Conservation (phyloP, 2,113 vertebrate species). For the Notarius quadriscutis region DNA sequence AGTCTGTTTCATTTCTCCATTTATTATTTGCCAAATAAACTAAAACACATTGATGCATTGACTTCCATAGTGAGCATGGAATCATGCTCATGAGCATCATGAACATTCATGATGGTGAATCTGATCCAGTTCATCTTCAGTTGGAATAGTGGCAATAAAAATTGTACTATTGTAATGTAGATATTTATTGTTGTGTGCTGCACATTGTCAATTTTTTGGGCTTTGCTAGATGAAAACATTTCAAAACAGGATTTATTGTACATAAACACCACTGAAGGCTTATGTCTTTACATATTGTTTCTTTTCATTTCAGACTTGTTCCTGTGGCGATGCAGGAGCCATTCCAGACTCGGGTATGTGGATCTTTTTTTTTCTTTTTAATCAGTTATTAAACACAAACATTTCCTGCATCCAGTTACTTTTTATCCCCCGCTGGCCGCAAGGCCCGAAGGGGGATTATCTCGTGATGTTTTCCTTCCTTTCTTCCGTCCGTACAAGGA, state of each 20-base stretch:
- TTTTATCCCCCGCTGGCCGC: too few relatives aligned
- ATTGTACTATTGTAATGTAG: neutral
- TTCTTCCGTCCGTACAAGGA: too few relatives aligned
- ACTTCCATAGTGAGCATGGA: neutral
- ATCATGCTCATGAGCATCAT: too few relatives aligned
- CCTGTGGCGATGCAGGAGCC: constrained; percentile 46
- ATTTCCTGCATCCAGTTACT: neutral
- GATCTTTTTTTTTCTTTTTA: neutral
- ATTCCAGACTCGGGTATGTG: constrained; percentile 54
- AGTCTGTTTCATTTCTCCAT: neutral
- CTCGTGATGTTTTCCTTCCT: too few relatives aligned
- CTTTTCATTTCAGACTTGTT: constrained; percentile 44
- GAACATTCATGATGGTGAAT: neutral
- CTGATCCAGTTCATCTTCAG: neutral
- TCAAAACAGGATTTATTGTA: neutral
- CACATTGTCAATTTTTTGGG: neutral
- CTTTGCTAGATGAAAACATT: neutral
- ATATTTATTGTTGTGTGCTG: neutral
- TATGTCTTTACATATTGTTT: neutral
- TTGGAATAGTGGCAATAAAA: neutral
- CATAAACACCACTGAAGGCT: neutral
- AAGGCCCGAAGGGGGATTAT: too few relatives aligned
- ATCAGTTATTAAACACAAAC: neutral
- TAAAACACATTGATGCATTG: neutral
- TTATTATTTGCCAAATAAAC: neutral